A percentile compares a stretch with the other conserved stretches of the same genome.
phyloP scores from a whole-genome alignment of 1,140 invertebrate genomes.

The Lasioglossum albipes region DNA sequence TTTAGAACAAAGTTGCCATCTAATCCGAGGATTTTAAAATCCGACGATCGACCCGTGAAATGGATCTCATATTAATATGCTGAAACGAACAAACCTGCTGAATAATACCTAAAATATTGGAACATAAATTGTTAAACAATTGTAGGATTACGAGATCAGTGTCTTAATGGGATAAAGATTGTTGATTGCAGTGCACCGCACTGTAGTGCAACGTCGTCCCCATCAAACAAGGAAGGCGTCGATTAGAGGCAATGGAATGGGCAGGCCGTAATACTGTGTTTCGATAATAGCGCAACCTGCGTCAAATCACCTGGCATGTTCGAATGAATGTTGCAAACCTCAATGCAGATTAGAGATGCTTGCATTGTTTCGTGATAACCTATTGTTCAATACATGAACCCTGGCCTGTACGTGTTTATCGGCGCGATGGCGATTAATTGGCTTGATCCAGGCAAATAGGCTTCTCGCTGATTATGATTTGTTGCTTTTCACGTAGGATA shows the following conservation, averaged over 20 bases:
- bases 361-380: constrained; percentile 63
- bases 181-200: too few relatives aligned
- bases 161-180: too few relatives aligned
- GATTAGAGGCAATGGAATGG: constrained; percentile 25
- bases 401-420: constrained; percentile 16
- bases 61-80: too few relatives aligned
- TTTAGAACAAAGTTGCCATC: too few relatives aligned
- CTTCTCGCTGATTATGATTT: neutral
- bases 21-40: too few relatives aligned
- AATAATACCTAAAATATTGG: too few relatives aligned
- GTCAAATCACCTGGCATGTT: constrained; percentile 61
- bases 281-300: constrained; percentile 49
- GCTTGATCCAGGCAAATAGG: neutral
- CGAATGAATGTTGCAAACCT: constrained; percentile 56
- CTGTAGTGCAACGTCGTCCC: too few relatives aligned
- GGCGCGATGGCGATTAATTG: constrained; percentile 17
- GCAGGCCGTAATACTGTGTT: constrained; percentile 4
- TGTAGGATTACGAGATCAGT: too few relatives aligned
- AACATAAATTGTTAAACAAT: too few relatives aligned
- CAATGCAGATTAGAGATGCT: constrained; percentile 60
- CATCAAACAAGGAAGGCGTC: too few relatives aligned
- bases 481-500: neutral
- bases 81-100: too few relatives aligned
- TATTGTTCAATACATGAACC: constrained; percentile 64
- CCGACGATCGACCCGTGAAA: too few relatives aligned